Evolutionary conservation across 2,888 invertebrate species (phyloP).

Genomic region (Monopis laevigella): DNA sequence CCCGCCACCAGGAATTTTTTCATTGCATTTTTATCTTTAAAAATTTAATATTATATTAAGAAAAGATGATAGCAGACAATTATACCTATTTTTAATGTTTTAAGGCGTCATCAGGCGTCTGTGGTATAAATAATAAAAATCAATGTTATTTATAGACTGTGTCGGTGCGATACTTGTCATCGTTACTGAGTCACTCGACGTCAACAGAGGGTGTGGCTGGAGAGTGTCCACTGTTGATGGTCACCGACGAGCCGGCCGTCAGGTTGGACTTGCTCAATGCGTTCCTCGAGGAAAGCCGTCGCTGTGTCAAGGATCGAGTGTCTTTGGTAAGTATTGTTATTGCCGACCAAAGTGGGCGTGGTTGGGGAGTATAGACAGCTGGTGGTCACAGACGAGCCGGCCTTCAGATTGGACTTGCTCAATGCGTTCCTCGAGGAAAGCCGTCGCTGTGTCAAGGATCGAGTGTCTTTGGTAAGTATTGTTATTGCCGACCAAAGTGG

Average conservation of each 20-base stretch:
- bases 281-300: slow-evolving; percentile 53
- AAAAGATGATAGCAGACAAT: too few relatives aligned
- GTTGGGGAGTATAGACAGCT: slow-evolving; percentile 36
- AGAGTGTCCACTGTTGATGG: slow-evolving; percentile 42
- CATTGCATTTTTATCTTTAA: too few relatives aligned
- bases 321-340: slow-evolving; percentile 4
- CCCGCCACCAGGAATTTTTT: too few relatives aligned
- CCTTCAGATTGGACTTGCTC: slow-evolving; percentile 49
- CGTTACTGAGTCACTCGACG: slow-evolving; percentile 69
- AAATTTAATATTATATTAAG: too few relatives aligned
- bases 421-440: slow-evolving; percentile 61
- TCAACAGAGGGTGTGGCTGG: slow-evolving; percentile 31
- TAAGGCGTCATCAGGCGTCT: too few relatives aligned
- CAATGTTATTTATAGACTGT: too few relatives aligned
- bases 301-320: slow-evolving; percentile 13
- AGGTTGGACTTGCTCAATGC: slow-evolving; percentile 56
- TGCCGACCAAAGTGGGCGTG: slow-evolving; percentile 39
- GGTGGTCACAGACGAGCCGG: slow-evolving; percentile 31
- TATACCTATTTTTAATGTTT: too few relatives aligned
- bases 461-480: slow-evolving; percentile 1
- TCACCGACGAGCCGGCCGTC: slow-evolving; percentile 30
- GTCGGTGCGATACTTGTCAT: too few relatives aligned
- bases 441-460: slow-evolving; percentile 21
- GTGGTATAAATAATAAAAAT: too few relatives aligned
- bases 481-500: slow-evolving; percentile 43